Base-by-base conservation (phyloP, 2,113 vertebrate species). In the Sturnira hondurensis region DNA sequence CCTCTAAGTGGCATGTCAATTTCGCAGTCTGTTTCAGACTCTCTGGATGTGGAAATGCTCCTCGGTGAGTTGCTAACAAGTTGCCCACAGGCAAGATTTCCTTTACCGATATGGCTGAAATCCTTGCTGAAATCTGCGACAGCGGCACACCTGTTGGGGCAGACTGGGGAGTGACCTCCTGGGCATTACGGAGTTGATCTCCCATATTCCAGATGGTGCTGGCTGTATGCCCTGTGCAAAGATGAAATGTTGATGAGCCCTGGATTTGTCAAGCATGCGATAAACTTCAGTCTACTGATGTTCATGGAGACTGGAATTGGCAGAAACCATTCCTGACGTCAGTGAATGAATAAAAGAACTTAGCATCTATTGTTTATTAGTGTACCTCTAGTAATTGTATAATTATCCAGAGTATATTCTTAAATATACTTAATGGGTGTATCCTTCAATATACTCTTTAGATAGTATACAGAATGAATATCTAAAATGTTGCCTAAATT, bases 111-210 rank as follows among this genome's bases (percentile, higher is more conserved):
- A 3, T 61, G 19, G 16, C 36, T 90, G 24, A 68, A 38, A 12
- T 17, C 8, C n/a, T 89, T 68, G 8, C 6, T 74, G 7, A 10
- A 56, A 16, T 26, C n/a, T 70, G 14, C 63, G 50, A 56, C 33
- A 50, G 4, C 10, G 33, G 5, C 67, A 36, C 3, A 43, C 28
- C 8, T n/a, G 13, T 2, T 3, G n/a, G 16, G n/a, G 6, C 3
- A 43, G 24, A 9, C 7, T 61, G 20, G 28, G 86, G 19, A 58
- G 10, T 24, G 28, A 70, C 13, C 20, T 47, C 7, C 0, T 38
- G 19, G 4, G 2, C 12, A 41, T 76, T 68, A 4, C 1, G 12
- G 10, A 70, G 2, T 70, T 61, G 54, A 70, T 81, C 45, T 63
- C 16, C 33, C 24, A 2, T 31, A 26, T 82, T 63, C 31, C n/a